Percentiles rank a stretch among this genome's conserved stretches.
These are phyloP conservation scores for Pterocles gutturalis DNA, from an alignment of 2,113 vertebrate species.

Conservation along the genomic window DNA sequence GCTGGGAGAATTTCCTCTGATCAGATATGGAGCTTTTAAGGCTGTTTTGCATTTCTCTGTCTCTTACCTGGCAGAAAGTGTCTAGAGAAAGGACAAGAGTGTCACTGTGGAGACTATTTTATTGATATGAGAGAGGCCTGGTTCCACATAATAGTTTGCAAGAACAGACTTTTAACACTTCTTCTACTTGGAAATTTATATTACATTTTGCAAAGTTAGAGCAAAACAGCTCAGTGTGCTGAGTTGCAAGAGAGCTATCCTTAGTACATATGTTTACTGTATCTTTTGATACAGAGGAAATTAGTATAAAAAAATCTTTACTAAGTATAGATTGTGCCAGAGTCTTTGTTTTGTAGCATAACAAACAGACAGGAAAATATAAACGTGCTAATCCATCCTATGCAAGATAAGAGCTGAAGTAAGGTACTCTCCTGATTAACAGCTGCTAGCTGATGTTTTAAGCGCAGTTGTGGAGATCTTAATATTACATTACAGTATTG, in stretches of 20 bases:
- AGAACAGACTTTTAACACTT: background rate
- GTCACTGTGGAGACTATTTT: conserved; percentile 11
- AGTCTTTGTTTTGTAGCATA: conserved; percentile 2
- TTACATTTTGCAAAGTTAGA: conserved; percentile 3
- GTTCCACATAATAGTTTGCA: background rate
- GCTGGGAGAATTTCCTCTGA: conserved; percentile 10
- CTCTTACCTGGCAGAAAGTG: conserved; percentile 43
- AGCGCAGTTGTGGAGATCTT: background rate
- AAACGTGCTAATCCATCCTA: conserved; percentile 6
- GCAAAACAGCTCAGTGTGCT: background rate
- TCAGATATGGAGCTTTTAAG: conserved; percentile 42
- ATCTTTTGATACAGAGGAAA: conserved; percentile 32
- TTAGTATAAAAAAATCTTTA: background rate
- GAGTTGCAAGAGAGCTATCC: conserved; percentile 27
- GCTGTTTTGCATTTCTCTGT: conserved; percentile 39
- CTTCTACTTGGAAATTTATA: conserved; percentile 9
- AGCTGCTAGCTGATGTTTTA: conserved; percentile 14
- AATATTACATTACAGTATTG: background rate
- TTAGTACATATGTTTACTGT: background rate
- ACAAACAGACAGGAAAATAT: background rate
- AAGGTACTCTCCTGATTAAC: background rate
- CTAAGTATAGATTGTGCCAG: background rate
- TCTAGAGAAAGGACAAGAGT: background rate
- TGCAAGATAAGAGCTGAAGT: conserved; percentile 19
- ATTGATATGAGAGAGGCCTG: background rate